A percentile compares a stretch with the other conserved stretches of the same genome.
These are phyloP conservation scores for Salvelinus alpinus DNA, from an alignment of 2,113 vertebrate species.

Conservation along the genomic window DNA sequence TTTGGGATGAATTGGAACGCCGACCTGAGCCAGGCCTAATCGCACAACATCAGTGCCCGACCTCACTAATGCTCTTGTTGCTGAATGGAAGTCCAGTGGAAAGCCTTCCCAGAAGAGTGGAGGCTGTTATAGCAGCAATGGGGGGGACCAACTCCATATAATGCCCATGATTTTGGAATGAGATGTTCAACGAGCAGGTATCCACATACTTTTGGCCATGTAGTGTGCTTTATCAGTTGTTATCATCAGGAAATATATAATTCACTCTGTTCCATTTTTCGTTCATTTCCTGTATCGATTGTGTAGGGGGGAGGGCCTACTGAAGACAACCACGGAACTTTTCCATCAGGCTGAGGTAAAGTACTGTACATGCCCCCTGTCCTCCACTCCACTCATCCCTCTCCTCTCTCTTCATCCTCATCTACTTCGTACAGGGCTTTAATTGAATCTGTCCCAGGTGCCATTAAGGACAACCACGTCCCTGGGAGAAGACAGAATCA, in stretches of 20 bases:
- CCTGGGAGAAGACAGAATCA: conserved; percentile 30
- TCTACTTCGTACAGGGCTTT: conserved; percentile 15
- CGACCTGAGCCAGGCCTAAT: too few species aligned
- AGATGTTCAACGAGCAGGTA: too few species aligned
- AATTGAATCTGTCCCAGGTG: conserved; percentile 22
- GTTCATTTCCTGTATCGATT: conserved; percentile 48
- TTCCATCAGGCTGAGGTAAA: conserved; percentile 93
- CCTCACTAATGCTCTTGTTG: too few species aligned
- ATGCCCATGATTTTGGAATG: too few species aligned
- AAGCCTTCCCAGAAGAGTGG: too few species aligned
- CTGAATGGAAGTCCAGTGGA: too few species aligned
- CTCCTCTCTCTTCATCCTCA: conserved; percentile 5
- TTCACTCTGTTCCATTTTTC: conserved; percentile 6
- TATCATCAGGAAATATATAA: neutral
- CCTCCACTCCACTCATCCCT: neutral
- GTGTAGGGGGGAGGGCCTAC: conserved; percentile 90
- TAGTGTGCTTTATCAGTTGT: neutral
- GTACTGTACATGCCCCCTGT: conserved; percentile 6
- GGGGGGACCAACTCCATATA: too few species aligned
- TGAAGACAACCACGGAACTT: conserved; percentile 94
- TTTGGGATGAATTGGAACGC: too few species aligned
- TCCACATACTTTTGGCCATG: too few species aligned
- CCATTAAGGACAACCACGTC: conserved; percentile 33
- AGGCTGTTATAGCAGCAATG: too few species aligned
- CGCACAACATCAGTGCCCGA: too few species aligned